Conservation (phyloP, 2,113 vertebrate genomes). For the Eudyptes chrysolophus region DNA sequence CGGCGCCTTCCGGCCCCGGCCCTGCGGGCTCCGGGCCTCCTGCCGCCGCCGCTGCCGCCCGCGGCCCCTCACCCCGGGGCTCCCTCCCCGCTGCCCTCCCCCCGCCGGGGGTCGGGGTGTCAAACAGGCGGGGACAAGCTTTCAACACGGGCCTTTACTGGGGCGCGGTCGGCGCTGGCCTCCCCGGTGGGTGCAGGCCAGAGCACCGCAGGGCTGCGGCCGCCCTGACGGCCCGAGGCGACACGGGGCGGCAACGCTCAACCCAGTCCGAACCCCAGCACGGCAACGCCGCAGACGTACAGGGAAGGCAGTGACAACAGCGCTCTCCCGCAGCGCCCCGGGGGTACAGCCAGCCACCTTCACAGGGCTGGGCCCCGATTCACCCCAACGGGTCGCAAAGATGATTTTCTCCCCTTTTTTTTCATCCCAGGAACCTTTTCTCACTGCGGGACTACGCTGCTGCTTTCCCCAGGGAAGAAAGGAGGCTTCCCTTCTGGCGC, state of each 20-base stretch:
- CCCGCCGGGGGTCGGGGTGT: too few species aligned
- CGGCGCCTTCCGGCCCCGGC: rapidly evolving
- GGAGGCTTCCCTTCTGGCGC: background rate
- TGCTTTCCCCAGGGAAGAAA: background rate
- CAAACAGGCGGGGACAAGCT: too few species aligned
- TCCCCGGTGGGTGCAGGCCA: too few species aligned
- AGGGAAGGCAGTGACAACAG: rapidly evolving
- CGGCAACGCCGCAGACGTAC: rapidly evolving
- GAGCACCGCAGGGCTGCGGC: rapidly evolving
- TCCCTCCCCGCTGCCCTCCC: too few species aligned
- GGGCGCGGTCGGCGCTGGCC: background rate
- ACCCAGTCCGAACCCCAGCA: rapidly evolving
- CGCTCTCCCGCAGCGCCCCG: background rate
- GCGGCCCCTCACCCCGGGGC: too few species aligned
- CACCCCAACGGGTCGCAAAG: background rate
- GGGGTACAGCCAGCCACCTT: rapidly evolving
- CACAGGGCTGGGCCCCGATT: rapidly evolving
- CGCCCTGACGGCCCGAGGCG: background rate
- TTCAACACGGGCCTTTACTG: too few species aligned
- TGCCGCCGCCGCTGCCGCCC: too few species aligned
- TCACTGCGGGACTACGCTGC: rapidly evolving
- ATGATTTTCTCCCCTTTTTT: rapidly evolving
- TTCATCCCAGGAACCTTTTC: background rate
- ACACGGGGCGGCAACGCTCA: background rate
- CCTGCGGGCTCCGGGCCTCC: too few species aligned